Conservation (phyloP, 2,888 invertebrate species). For the Ferdinandea cuprea region DNA sequence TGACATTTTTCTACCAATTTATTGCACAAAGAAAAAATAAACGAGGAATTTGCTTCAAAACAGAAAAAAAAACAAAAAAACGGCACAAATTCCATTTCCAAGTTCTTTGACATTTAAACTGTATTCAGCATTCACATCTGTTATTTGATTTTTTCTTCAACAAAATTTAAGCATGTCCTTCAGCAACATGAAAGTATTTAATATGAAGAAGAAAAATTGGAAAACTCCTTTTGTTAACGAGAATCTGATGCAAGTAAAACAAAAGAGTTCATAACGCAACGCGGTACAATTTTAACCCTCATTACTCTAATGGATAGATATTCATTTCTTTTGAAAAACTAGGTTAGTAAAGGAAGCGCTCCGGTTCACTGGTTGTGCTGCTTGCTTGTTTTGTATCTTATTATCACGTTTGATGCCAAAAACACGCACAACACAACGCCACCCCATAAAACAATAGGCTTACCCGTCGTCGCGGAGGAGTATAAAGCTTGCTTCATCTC, state of each 20-base stretch:
- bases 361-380: slow-evolving; percentile 3
- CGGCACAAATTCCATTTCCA: no score
- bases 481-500: neutral
- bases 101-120: neutral
- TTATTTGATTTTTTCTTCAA: neutral
- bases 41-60: neutral
- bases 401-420: slow-evolving; percentile 62
- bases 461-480: neutral
- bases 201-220: neutral
- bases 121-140: neutral
- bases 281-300: slow-evolving; percentile 62
- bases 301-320: slow-evolving; percentile 71
- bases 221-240: neutral
- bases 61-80: neutral
- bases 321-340: slow-evolving; percentile 59
- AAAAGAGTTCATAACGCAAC: slow-evolving; percentile 49
- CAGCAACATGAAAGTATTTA: neutral
- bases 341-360: slow-evolving; percentile 51
- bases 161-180: no score
- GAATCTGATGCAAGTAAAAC: slow-evolving; percentile 40
- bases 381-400: slow-evolving; percentile 42
- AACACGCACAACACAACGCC: slow-evolving; percentile 67
- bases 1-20: neutral
- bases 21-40: neutral
- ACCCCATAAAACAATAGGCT: slow-evolving; percentile 31